Base-by-base conservation (phyloP, 1,140 invertebrate genomes). In the Ooceraea biroi region DNA sequence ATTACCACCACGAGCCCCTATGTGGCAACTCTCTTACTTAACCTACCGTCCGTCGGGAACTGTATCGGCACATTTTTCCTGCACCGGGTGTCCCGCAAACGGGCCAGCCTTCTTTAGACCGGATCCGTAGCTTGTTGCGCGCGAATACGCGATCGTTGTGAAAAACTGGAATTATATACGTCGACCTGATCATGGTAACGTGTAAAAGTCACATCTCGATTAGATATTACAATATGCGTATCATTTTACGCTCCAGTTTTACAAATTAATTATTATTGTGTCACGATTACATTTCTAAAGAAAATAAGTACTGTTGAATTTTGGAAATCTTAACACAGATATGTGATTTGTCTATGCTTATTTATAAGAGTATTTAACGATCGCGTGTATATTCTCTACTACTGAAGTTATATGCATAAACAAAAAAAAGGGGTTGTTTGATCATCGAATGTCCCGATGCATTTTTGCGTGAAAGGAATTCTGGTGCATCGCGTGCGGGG, bases 21-120 rank as follows among this genome's bases (percentile, higher is more conserved):
- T 90, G 88, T 90, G 86, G 88, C 89, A 88, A 90, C 89, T 90
- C 85, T 90, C 89, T 90, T 90, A 90, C 88, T 90, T 90, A 90
- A 90, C 88, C 88, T 87, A 86, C 85, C 89, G 80, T 78, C 77
- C 85, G 77, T 88, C 78, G 84, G 84, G 88, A 90, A 90, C 85
- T 85, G 89, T 90, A 90, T 90, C 88, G 88, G 77, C 60, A 85
- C 76, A 89, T 89, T 89, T 87, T 89, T 89, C 85, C 82, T 44
- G 25, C 36, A 30, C 76, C 60, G 83, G 85, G 87, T 85, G 85
- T 87, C 85, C 88, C 88, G 82, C 88, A 88, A 89, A 84, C 87
- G 84, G 78, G 63, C 58, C 73, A 77, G 22, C 69, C 69, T 50
- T 48, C 82, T 83, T 22, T 48, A 58, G 22, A 77, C 36, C 72